Conservation (phyloP, 2,797 vertebrate species). For the Acipenser transmontanus region DNA sequence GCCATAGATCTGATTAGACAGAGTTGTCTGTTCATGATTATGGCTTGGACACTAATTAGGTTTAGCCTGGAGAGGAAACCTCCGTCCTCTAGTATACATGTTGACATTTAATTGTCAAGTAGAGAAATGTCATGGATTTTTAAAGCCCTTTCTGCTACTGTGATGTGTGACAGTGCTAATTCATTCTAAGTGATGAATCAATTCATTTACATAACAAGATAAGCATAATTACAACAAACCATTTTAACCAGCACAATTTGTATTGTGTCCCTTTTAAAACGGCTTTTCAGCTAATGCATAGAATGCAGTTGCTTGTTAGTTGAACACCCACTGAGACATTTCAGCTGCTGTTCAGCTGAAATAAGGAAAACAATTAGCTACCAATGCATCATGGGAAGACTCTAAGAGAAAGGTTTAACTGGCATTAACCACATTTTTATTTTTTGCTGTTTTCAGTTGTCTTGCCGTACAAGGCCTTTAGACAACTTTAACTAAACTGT, state of each 20-base stretch:
- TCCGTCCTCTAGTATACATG: neutral
- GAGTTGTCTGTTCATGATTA: neutral
- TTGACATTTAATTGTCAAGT: conserved; percentile 5
- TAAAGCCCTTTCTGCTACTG: neutral
- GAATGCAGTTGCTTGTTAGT: neutral
- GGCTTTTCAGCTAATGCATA: neutral
- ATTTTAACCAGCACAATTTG: conserved; percentile 1
- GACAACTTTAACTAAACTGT: too few relatives aligned
- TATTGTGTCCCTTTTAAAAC: neutral
- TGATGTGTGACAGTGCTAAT: neutral
- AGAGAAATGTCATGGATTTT: conserved; percentile 2
- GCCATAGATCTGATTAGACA: neutral
- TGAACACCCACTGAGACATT: neutral
- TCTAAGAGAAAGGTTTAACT: too few relatives aligned
- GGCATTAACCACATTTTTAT: neutral
- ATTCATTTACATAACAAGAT: neutral
- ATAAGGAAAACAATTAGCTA: neutral
- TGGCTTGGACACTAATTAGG: neutral
- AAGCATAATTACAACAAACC: neutral
- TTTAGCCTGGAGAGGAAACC: neutral
- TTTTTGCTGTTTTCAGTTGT: neutral
- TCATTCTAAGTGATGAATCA: neutral
- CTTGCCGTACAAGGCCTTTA: too few relatives aligned
- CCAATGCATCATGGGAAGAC: neutral
- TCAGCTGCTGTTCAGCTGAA: neutral